Conservation (phyloP, 2,797 vertebrate genomes). For the Novumbra hubbsi region DNA sequence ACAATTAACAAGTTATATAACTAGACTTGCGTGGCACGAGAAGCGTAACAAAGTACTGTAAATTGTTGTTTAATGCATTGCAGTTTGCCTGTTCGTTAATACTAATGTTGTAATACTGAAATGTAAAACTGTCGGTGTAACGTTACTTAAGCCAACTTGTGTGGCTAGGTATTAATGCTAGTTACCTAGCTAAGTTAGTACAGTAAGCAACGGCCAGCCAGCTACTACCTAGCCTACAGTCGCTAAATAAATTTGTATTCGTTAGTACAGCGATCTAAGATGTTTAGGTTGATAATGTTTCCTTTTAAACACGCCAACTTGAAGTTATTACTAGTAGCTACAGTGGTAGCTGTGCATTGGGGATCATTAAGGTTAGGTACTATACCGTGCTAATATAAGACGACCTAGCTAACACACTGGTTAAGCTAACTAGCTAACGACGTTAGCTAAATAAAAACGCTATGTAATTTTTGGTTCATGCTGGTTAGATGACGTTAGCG, state of each 20-base stretch:
- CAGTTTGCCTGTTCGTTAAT: too few species aligned
- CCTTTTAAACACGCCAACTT: background rate
- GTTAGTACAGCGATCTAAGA: background rate
- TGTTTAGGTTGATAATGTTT: background rate
- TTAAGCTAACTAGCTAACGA: conserved; percentile 2
- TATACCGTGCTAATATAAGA: background rate
- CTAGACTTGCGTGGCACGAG: too few species aligned
- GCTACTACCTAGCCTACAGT: background rate
- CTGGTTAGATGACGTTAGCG: background rate
- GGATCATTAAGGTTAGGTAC: background rate
- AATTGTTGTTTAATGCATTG: too few species aligned
- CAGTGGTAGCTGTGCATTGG: background rate
- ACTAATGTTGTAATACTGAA: too few species aligned
- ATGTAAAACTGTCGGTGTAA: too few species aligned
- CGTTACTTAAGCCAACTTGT: background rate
- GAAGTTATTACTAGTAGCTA: background rate
- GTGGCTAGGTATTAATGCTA: background rate
- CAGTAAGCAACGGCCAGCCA: too few species aligned
- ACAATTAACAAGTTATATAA: too few species aligned
- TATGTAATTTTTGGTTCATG: too few species aligned
- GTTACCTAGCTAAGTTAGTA: background rate
- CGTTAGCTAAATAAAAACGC: too few species aligned
- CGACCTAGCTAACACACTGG: background rate
- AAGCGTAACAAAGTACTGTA: too few species aligned
- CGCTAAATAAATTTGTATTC: background rate